These are phyloP conservation scores for Polyergus mexicanus DNA, from an alignment of 1,140 invertebrate species.

Conservation along the genomic window DNA sequence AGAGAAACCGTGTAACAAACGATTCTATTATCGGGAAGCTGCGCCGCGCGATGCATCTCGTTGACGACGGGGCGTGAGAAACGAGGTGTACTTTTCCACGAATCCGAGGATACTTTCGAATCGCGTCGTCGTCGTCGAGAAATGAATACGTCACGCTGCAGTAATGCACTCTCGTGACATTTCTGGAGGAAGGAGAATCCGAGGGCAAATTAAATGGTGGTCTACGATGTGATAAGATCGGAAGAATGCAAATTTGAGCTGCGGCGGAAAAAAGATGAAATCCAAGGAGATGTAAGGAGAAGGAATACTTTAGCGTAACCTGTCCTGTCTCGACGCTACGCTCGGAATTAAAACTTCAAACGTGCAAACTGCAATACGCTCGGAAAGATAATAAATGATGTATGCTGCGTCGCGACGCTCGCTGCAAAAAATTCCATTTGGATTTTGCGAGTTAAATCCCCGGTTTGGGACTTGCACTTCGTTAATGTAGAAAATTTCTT, in stretches of 20 bases:
- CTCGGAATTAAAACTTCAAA: constrained; percentile 46
- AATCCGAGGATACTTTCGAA: constrained; percentile 51
- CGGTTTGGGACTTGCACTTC: background rate
- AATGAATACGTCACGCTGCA: constrained; percentile 45
- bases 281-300: background rate
- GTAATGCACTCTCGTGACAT: constrained; percentile 46
- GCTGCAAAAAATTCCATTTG: constrained; percentile 19
- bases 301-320: constrained; percentile 12
- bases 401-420: constrained; percentile 8
- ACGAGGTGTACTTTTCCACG: constrained; percentile 42
- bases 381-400: constrained; percentile 47
- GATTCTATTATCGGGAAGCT: constrained; percentile 51
- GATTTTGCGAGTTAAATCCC: background rate
- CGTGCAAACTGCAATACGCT: constrained; percentile 14
- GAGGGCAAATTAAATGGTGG: constrained; percentile 24
- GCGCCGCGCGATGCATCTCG: constrained; percentile 34
- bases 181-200: constrained; percentile 19
- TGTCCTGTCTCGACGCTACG: constrained; percentile 18
- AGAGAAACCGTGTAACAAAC: constrained; percentile 36
- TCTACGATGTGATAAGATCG: background rate
- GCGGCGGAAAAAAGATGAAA: background rate
- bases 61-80: constrained; percentile 54
- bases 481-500: constrained; percentile 2
- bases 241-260: background rate
- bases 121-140: constrained; percentile 21